Conservation (phyloP, 2,113 vertebrate species). For the Nesogale talazaci region DNA sequence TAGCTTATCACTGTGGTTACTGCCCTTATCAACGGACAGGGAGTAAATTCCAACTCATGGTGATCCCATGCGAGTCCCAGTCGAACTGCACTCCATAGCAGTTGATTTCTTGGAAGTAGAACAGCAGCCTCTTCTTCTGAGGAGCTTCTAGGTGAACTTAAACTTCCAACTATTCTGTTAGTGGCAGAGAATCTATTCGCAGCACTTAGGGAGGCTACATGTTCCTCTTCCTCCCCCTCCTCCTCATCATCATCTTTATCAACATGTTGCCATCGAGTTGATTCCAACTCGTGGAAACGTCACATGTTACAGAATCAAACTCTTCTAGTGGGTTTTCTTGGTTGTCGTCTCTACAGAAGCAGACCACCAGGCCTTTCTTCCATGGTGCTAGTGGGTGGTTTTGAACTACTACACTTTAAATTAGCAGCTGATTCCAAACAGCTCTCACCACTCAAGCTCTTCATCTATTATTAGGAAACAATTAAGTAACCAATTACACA, state of each 20-base stretch:
- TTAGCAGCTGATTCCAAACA: neutral
- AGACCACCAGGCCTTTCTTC: neutral
- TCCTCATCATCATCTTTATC: too few species aligned
- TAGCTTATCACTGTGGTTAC: conserved; percentile 40
- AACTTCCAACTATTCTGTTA: neutral
- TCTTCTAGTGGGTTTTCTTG: neutral
- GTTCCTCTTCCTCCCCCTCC: too few species aligned
- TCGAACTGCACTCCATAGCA: neutral
- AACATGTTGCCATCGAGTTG: neutral
- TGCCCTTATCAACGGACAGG: neutral
- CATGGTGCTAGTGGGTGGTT: neutral
- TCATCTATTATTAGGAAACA: neutral
- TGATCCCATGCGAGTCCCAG: neutral
- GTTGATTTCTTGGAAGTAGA: neutral
- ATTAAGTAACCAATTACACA: conserved; percentile 9
- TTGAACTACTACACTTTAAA: neutral
- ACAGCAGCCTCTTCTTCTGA: neutral
- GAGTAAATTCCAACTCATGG: neutral
- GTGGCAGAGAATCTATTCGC: neutral
- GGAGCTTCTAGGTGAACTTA: neutral
- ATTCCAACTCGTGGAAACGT: neutral
- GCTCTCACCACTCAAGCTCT: neutral
- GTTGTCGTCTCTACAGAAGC: neutral
- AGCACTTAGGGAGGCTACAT: neutral
- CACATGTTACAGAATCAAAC: neutral